Evolutionary conservation across 30 jellyfish, hydroid and myxozoan species (phyloP).

Genomic region (Chironex yamaguchii): DNA sequence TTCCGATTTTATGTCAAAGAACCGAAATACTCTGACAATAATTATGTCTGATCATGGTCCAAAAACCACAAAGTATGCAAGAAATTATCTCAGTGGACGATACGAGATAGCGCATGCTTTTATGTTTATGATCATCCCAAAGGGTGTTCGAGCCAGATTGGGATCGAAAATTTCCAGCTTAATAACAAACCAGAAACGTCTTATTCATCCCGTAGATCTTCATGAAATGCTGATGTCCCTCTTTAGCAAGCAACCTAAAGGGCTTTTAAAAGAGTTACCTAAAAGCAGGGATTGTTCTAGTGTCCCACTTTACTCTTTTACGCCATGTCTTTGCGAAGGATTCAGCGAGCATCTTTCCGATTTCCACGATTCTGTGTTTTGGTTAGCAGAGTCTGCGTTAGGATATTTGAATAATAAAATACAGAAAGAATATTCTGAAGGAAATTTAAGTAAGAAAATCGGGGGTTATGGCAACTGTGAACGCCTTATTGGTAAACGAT

Average conservation of each 20-base stretch:
- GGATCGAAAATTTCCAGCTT: conserved; percentile 56
- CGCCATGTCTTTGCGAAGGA: conserved; percentile 87
- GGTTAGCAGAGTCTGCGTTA: conserved; percentile 95
- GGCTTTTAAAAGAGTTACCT: conserved; percentile 69
- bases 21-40: conserved; percentile 79
- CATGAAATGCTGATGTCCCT: conserved; percentile 76
- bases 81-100: conserved; percentile 88
- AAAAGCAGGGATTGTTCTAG: conserved; percentile 73
- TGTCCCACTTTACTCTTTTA: conserved; percentile 87
- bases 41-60: conserved; percentile 98
- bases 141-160: conserved; percentile 24
- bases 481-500: conserved; percentile 85
- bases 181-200: conserved; percentile 75
- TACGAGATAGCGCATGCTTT: conserved; percentile 89
- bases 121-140: conserved; percentile 88
- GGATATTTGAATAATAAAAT: conserved; percentile 84
- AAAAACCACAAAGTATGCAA: conserved; percentile 85
- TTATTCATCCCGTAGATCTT: conserved; percentile 69
- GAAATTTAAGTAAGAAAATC: not conserved
- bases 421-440: conserved; percentile 14
- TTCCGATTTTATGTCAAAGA: conserved; percentile 31
- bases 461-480: conserved; percentile 96
- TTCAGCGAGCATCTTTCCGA: conserved; percentile 72
- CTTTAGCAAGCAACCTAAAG: conserved; percentile 53
- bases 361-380: conserved; percentile 66